Percentiles rank a stretch among this genome's conserved stretches.
These are phyloP conservation scores for Malacosoma neustria DNA, from an alignment of 2,888 invertebrate species.

Conservation along the genomic window DNA sequence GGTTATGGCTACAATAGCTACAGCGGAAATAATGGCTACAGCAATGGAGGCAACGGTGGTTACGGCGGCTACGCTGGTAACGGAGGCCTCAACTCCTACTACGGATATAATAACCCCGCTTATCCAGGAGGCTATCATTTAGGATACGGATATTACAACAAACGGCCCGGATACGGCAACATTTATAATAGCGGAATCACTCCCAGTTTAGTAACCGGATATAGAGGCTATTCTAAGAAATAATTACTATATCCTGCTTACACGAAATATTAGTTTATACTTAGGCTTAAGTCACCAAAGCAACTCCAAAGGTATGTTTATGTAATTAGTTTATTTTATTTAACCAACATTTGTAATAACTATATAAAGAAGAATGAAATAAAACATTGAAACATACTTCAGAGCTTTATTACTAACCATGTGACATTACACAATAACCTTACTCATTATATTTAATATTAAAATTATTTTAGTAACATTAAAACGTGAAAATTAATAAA, in stretches of 20 bases:
- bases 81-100: conserved; percentile 74
- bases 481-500: conserved; percentile 23
- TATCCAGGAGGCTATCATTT: conserved; percentile 72
- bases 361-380: conserved; percentile 15
- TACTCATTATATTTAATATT: conserved; percentile 44
- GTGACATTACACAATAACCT: conserved; percentile 43
- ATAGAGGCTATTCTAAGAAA: conserved; percentile 62
- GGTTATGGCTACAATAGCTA: neutral
- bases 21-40: conserved; percentile 12
- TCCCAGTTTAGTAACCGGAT: conserved; percentile 65
- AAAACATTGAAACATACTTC: conserved; percentile 29
- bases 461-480: conserved; percentile 29
- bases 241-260: conserved; percentile 14
- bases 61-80: conserved; percentile 77
- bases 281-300: conserved; percentile 37
- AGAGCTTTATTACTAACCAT: conserved; percentile 61
- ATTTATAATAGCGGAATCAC: conserved; percentile 59
- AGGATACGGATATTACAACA: conserved; percentile 74
- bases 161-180: conserved; percentile 43
- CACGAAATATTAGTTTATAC: conserved; percentile 12
- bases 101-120: conserved; percentile 72
- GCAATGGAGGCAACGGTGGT: conserved; percentile 44
- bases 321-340: conserved; percentile 11
- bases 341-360: conserved; percentile 10
- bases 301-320: conserved; percentile 38